These are phyloP conservation scores for Vombatus ursinus DNA, from an alignment of 2,113 vertebrate genomes.

Conservation along the genomic window DNA sequence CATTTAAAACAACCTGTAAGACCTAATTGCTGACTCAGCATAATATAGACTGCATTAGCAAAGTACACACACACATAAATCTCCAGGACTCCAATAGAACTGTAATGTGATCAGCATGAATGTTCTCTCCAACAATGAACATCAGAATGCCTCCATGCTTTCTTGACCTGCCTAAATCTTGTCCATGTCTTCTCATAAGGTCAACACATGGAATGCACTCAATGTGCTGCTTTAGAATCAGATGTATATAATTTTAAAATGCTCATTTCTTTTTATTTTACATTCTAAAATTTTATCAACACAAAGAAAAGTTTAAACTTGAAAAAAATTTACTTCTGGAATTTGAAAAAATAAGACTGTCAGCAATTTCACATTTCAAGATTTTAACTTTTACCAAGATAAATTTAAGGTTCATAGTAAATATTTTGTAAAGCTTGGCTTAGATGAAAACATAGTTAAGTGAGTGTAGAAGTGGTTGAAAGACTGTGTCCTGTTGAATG, in stretches of 20 bases:
- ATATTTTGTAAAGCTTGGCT: background rate
- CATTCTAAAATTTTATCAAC: background rate
- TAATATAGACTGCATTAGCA: background rate
- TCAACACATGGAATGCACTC: background rate
- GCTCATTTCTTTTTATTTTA: background rate
- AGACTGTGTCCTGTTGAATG: background rate
- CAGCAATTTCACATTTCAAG: background rate
- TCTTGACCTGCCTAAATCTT: background rate
- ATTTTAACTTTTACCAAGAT: background rate
- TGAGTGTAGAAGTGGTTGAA: background rate
- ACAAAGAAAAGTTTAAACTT: background rate
- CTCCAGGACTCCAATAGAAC: background rate
- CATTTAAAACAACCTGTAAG: background rate
- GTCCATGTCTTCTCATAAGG: background rate
- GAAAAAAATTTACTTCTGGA: background rate
- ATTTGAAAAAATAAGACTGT: background rate
- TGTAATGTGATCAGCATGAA: background rate
- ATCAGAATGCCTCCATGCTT: background rate
- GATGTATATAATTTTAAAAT: background rate
- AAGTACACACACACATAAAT: background rate
- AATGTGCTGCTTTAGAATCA: background rate
- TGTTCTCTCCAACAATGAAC: background rate
- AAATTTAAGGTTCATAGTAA: background rate
- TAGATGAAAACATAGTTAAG: background rate
- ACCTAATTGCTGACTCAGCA: background rate